These are phyloP conservation scores for Epizoanthus rinbou DNA, from an alignment of 92 coral and sea anemone species.

Conservation along the genomic window DNA sequence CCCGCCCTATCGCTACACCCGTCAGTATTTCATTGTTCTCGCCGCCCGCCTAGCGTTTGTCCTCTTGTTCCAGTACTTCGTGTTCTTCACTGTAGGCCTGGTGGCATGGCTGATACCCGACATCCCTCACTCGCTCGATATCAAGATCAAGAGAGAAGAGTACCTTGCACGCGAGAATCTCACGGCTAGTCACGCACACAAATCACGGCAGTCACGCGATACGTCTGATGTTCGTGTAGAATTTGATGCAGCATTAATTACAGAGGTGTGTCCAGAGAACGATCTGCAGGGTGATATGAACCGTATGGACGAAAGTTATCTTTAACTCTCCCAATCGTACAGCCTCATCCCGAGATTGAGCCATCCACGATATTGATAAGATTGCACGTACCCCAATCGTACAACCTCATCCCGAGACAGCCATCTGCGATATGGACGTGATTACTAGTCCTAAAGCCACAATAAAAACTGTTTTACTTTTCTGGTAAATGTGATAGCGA, in stretches of 20 bases:
- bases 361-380: no score
- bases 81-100: slow-evolving; percentile 49
- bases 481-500: no score
- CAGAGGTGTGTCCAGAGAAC: neutral
- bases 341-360: no score
- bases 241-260: slow-evolving; percentile 11
- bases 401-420: no score
- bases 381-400: no score
- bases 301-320: no score
- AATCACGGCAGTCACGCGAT: neutral
- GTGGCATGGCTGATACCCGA: slow-evolving; percentile 66
- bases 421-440: no score
- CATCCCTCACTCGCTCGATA: slow-evolving; percentile 48
- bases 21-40: slow-evolving; percentile 52
- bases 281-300: neutral
- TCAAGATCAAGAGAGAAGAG: slow-evolving; percentile 57
- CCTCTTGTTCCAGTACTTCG: slow-evolving; percentile 51
- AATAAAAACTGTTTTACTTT: no score
- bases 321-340: no score
- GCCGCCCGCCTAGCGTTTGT: slow-evolving; percentile 57
- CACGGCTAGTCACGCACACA: neutral
- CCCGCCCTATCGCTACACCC: slow-evolving; percentile 43
- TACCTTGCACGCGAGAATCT: slow-evolving; percentile 37
- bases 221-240: slow-evolving; percentile 10
- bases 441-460: no score